Conservation (phyloP, 1,140 invertebrate genomes). For the Heliconius congener region DNA sequence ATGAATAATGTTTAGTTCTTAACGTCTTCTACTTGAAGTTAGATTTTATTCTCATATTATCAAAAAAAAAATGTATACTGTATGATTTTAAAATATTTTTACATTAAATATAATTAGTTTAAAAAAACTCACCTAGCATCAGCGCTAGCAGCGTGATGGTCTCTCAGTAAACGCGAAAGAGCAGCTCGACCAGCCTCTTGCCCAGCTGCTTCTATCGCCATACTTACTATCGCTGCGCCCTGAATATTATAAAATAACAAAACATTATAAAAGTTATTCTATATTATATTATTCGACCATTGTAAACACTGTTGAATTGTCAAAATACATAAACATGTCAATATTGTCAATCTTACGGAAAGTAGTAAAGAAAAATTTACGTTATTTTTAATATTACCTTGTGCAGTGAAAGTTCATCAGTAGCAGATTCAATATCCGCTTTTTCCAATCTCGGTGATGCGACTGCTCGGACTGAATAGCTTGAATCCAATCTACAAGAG, state of each 20-base stretch:
- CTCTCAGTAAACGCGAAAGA: conserved; percentile 55
- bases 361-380: too few relatives aligned
- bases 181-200: conserved; percentile 66
- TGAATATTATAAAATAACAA: conserved; percentile 29
- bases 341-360: too few relatives aligned
- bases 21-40: too few relatives aligned
- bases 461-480: conserved; percentile 65
- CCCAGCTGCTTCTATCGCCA: conserved; percentile 72
- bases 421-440: conserved; percentile 66
- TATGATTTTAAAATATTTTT: too few relatives aligned
- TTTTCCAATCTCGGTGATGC: conserved; percentile 64
- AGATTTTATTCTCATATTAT: too few relatives aligned
- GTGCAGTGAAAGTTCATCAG: conserved; percentile 69
- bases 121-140: conserved; percentile 58
- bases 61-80: too few relatives aligned
- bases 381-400: conserved; percentile 52
- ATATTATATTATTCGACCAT: too few relatives aligned
- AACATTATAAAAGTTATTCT: too few relatives aligned
- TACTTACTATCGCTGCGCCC: conserved; percentile 75
- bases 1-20: too few relatives aligned
- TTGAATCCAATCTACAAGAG: conserved; percentile 59
- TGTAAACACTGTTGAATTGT: too few relatives aligned
- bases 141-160: conserved; percentile 64
- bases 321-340: too few relatives aligned
- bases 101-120: too few relatives aligned